Base-by-base conservation (phyloP, 2,113 vertebrate genomes). In the Pimephales promelas region DNA sequence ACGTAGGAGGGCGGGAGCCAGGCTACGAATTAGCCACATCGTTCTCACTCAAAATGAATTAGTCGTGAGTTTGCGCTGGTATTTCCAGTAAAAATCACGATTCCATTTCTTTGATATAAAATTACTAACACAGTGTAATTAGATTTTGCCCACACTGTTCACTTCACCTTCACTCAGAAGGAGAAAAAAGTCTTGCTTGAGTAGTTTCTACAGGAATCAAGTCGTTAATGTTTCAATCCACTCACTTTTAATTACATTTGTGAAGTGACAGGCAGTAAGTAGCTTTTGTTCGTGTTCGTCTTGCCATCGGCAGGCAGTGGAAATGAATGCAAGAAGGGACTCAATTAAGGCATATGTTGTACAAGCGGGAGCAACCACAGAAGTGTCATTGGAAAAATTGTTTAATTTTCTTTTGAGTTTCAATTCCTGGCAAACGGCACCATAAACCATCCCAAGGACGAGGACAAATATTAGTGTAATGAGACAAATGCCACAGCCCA, bases 331-430 rank as follows among this genome's bases (percentile, higher is more conserved):
- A 87, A 56, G 10, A 49, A 47, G 61, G 40, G 34, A 36, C 82
- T 84, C 88, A 85, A 88, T 89, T 85, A 89, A 86, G 40, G 62
- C 73, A 83, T 85, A 36, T 26, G 56, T 24, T 16, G 59, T 80
- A 66, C 34, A 79, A 52, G 54, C 26, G 61, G n/a, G n/a, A 68
- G 66, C 80, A 84, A 36, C 75, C 61, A 80, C 4, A 14, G 49
- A 28, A 78, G 40, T 61, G 24, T 73, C 10, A 49, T 85, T 22
- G 86, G 47, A 79, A 28, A 28, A 28, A 28, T 5, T 59, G n/a
- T n/a, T n/a, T n/a, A n/a, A 85, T 68, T 68, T 68, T 68, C 64
- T 18, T 83, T n/a, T n/a, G 45, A 68, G 64, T 45, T 85, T 56
- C 34, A 24, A n/a, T 43, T 66, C 56, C 57, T 3, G 20, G 45